Conservation (phyloP, 2,888 invertebrate species). For the Syritta pipiens region DNA sequence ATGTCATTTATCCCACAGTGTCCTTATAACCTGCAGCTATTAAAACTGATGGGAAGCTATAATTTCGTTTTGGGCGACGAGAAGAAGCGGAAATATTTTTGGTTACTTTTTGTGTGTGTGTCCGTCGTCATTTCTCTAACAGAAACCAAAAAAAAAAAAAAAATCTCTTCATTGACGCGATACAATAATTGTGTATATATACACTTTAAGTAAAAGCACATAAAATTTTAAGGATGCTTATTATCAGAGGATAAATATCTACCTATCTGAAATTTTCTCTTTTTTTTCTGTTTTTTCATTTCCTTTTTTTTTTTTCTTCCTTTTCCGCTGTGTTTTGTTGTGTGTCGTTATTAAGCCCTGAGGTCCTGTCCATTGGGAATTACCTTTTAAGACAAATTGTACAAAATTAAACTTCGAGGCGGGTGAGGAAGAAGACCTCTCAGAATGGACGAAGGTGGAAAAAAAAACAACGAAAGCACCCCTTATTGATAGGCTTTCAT, state of each 20-base stretch:
- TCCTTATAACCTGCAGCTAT: slow-evolving; percentile 67
- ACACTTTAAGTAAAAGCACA: slow-evolving; percentile 64
- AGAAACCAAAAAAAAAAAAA: slow-evolving; percentile 48
- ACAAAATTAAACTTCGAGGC: slow-evolving; percentile 55
- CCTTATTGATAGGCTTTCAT: slow-evolving; percentile 62
- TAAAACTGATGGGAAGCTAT: slow-evolving; percentile 67
- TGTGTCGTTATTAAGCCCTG: slow-evolving; percentile 61
- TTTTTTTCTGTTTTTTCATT: slow-evolving; percentile 60
- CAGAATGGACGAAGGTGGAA: slow-evolving; percentile 1
- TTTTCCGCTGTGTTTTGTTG: slow-evolving; percentile 35
- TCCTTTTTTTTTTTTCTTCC: slow-evolving; percentile 58
- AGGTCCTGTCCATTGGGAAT: slow-evolving; percentile 66
- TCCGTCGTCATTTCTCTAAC: too few relatives aligned
- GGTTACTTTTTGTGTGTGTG: slow-evolving; percentile 37
- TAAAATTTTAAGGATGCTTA: slow-evolving; percentile 67
- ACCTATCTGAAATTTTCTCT: slow-evolving; percentile 65
- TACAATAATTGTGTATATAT: slow-evolving; percentile 64
- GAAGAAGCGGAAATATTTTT: slow-evolving; percentile 52
- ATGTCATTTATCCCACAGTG: slow-evolving; percentile 64
- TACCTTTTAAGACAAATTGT: slow-evolving; percentile 68
- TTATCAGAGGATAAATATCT: slow-evolving; percentile 68
- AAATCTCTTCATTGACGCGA: slow-evolving; percentile 66
- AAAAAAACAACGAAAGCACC: slow-evolving; percentile 46
- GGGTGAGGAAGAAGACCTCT: slow-evolving; percentile 10
- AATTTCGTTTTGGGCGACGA: slow-evolving; percentile 49